Evolutionary conservation across 2,797 vertebrate species (phyloP), one percentile per base, ranked within the genome.

Genomic region (Toxotes lorentzi): DNA sequence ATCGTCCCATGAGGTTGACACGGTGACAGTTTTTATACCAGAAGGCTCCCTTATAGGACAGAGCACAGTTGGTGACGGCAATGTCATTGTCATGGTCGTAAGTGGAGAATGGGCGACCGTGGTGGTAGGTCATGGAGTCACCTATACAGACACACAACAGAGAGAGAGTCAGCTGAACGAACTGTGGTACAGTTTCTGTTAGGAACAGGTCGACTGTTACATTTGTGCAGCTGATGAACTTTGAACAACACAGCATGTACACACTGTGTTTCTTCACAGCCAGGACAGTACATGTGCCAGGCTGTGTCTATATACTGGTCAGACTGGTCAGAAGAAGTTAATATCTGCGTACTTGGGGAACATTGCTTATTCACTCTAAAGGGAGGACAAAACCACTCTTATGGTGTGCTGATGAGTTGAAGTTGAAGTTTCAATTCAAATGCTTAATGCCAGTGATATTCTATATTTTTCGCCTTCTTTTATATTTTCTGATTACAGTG

Each of bases 1-100:
- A 99, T 94, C 96, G 92, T 53, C 98, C 98, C 97, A 99, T 99
- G 79, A 99, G 94, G 90, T 99, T 99, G 92, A 98, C 98, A 2
- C 97, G 95, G 90, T 99, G 98, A 73, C 98, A 99, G 87, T 99
- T 99, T 94, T 98, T 99, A 78, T 99, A 99, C 98, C 98, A 99
- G 95, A 99, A 99, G 1, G 98, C 98, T 34, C 98, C 98, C 88
- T 98, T 99, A 88, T 99, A 99, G 9, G 98, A 99, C 84, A 99
- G 91, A 61, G 98, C 98, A 58, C 98, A 99, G 95, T 99, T 99
- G 90, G 98, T 99, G 89, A 99, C 98, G 4, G 98, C 98, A 0
- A 98, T 97, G 90, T 99, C 98, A 0, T 97, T 96, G 91, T 99
- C 98, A 32, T 98, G 96, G 92, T 99, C 98, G 0, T 94, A 97